Conservation (phyloP, 2,888 invertebrate genomes). For the Biston stratarius region DNA sequence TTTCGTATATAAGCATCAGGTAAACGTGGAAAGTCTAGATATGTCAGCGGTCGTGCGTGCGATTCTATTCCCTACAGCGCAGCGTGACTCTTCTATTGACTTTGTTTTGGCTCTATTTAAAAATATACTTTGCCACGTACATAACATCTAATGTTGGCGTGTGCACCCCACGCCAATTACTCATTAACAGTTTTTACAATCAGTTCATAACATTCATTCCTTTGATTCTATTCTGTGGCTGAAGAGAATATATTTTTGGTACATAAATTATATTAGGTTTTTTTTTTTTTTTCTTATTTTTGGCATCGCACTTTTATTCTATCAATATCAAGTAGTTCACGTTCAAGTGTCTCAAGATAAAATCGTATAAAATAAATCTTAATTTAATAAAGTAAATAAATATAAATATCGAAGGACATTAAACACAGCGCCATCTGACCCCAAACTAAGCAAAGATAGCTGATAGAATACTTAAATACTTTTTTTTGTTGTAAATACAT, state of each 20-base stretch:
- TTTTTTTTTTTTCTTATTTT: no score
- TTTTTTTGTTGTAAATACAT: no score
- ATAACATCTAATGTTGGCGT: slow-evolving; percentile 27
- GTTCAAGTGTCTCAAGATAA: no score
- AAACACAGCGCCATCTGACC: no score
- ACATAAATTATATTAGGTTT: background rate
- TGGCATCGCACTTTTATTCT: no score
- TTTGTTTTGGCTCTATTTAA: slow-evolving; percentile 36
- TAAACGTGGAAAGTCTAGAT: slow-evolving; percentile 9
- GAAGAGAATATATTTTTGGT: background rate
- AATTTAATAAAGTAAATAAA: no score
- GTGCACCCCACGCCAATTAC: slow-evolving; percentile 27
- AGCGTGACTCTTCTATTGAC: slow-evolving; percentile 27
- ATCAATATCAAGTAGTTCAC: no score
- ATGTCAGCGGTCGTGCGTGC: slow-evolving; percentile 28
- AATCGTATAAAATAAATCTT: no score
- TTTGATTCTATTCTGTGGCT: slow-evolving; percentile 7
- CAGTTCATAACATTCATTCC: slow-evolving; percentile 7
- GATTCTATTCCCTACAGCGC: slow-evolving; percentile 28
- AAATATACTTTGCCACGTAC: slow-evolving; percentile 28
- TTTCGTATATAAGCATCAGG: background rate
- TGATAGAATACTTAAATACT: no score
- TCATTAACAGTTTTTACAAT: slow-evolving; percentile 33
- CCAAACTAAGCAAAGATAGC: no score
- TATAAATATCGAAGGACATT: no score